These are phyloP conservation scores for Perodicticus potto DNA, from an alignment of 2,797 vertebrate species.

Conservation along the genomic window DNA sequence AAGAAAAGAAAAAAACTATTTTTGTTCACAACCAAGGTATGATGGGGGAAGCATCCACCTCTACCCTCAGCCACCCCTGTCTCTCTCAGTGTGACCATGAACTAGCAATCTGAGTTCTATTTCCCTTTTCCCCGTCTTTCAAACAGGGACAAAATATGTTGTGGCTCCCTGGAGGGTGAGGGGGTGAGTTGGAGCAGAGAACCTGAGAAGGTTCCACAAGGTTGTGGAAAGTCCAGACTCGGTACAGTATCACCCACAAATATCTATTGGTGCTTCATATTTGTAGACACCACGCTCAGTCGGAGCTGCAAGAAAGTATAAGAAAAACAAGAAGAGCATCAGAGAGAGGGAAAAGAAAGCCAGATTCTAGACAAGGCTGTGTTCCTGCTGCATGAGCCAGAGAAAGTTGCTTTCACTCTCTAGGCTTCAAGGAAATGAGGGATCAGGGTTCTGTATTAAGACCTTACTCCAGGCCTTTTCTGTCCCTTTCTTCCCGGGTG, in stretches of 20 bases:
- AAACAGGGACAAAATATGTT: background rate
- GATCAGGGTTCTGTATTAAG: background rate
- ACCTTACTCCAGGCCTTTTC: background rate
- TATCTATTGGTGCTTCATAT: background rate
- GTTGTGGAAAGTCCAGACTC: background rate
- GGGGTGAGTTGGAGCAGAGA: background rate
- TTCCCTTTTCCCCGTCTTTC: background rate
- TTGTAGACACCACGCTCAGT: background rate
- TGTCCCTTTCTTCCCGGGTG: background rate
- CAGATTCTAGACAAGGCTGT: background rate
- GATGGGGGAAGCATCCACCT: background rate
- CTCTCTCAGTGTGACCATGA: background rate
- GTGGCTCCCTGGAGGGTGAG: background rate
- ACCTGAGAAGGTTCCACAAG: background rate
- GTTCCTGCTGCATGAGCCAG: background rate
- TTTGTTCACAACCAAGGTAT: background rate
- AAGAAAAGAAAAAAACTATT: no score
- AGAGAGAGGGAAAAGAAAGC: background rate
- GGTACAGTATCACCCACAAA: background rate
- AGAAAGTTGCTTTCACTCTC: background rate
- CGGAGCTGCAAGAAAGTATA: background rate
- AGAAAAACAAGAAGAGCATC: background rate
- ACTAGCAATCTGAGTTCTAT: background rate
- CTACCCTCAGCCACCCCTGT: background rate
- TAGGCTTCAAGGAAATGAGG: background rate